phyloP scores from a whole-genome alignment of 1,140 invertebrate species.

The Bradynema listronoti region DNA sequence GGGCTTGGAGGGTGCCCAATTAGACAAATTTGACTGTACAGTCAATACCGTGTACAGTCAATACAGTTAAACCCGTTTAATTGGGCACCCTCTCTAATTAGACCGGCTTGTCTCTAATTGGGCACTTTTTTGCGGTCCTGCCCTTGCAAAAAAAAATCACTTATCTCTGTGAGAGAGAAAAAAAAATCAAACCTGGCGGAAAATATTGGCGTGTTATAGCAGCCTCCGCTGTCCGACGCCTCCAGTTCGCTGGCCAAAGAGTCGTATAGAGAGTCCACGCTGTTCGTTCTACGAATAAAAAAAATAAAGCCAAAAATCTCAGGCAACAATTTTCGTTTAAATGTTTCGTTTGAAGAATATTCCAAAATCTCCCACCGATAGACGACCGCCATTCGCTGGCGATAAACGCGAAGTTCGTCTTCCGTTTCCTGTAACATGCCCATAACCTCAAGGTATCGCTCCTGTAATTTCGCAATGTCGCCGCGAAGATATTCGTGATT shows the following conservation, averaged over 20 bases:
- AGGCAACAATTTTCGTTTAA: too few species aligned
- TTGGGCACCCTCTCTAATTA: too few species aligned
- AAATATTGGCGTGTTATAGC: conserved; percentile 42
- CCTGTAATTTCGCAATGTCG: conserved; percentile 40
- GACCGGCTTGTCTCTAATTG: too few species aligned
- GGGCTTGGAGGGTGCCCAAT: too few species aligned
- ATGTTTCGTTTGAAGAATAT: too few species aligned
- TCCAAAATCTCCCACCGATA: neutral
- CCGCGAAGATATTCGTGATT: conserved; percentile 35
- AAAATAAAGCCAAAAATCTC: conserved; percentile 9
- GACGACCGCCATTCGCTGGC: conserved; percentile 9
- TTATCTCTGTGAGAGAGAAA: too few species aligned
- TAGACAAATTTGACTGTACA: too few species aligned
- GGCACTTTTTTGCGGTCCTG: too few species aligned
- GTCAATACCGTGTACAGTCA: too few species aligned
- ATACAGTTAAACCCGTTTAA: too few species aligned
- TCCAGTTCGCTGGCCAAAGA: conserved; percentile 51
- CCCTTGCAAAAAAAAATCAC: too few species aligned
- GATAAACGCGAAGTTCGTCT: conserved; percentile 38
- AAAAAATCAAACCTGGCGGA: conserved; percentile 27
- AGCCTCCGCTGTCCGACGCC: conserved; percentile 43
- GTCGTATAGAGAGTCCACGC: conserved; percentile 47
- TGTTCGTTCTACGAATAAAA: conserved; percentile 19
- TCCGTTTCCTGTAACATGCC: conserved; percentile 45
- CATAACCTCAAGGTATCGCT: conserved; percentile 45